phyloP scores from a whole-genome alignment of 2,888 invertebrate species.

The Eristalis arbustorum region DNA sequence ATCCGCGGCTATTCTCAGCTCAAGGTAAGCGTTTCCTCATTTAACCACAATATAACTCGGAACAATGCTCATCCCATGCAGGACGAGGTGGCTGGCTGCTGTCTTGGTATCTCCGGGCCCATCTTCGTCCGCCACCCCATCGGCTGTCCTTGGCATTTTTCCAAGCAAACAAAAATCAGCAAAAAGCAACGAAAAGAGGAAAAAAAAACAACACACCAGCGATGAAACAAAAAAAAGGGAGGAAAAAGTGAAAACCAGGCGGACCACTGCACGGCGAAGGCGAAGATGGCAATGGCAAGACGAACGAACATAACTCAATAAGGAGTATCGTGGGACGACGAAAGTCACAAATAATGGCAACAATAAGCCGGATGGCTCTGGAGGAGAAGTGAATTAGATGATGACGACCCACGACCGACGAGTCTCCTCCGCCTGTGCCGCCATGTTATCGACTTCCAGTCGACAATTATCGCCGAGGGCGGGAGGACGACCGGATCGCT shows the following conservation, averaged over 20 bases:
- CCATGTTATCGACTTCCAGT: conserved; percentile 3
- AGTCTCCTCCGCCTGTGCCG: conserved; percentile 22
- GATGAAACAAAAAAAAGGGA: conserved; percentile 1
- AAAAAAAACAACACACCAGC: conserved; percentile 1
- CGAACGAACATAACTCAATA: conserved; percentile 11
- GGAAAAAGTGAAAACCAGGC: not conserved
- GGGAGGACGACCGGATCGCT: not conserved
- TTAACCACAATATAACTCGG: conserved; percentile 62
- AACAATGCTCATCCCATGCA: conserved; percentile 54
- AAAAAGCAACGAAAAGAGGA: not conserved
- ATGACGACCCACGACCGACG: conserved; percentile 10
- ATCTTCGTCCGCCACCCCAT: not conserved
- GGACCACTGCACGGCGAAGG: not conserved
- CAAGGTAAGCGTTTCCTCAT: conserved; percentile 66
- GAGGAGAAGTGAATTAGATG: conserved; percentile 16
- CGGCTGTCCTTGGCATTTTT: conserved; percentile 65
- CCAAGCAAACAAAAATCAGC: conserved; percentile 39
- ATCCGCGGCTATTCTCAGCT: conserved; percentile 62
- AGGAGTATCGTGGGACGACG: conserved; percentile 13
- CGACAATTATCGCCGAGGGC: conserved; percentile 17
- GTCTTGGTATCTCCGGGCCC: not conserved
- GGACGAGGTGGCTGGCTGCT: conserved; percentile 16
- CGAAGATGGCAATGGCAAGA: conserved; percentile 43
- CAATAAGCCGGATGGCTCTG: conserved; percentile 26
- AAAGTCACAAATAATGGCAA: conserved; percentile 50